phyloP scores from a whole-genome alignment of 2,113 vertebrate species.

The Engystomops pustulosus region DNA sequence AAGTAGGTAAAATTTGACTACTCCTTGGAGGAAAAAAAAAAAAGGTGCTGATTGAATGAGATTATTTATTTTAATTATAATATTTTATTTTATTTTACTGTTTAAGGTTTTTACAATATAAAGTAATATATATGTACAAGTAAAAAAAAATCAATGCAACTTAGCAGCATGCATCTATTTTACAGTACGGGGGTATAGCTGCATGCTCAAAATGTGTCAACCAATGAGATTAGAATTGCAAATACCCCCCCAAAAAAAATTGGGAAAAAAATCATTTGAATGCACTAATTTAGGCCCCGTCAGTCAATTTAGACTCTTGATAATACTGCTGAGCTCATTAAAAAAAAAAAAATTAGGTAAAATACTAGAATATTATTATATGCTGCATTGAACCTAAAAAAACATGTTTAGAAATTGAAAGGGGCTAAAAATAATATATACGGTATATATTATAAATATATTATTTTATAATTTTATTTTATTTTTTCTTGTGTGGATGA shows the following conservation, averaged over 20 bases:
- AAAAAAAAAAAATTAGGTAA: neutral
- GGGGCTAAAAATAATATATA: neutral
- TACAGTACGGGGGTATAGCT: constrained; percentile 66
- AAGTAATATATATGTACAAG: constrained; percentile 76
- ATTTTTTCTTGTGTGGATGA: constrained; percentile 73
- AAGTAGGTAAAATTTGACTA: constrained; percentile 73
- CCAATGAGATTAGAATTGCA: neutral
- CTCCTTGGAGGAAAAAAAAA: constrained; percentile 74
- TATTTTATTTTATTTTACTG: constrained; percentile 66
- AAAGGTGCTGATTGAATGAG: constrained; percentile 88
- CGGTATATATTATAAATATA: constrained; percentile 64
- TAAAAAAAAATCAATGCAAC: constrained; percentile 67
- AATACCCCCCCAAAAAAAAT: neutral
- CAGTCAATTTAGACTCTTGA: neutral
- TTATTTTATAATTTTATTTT: constrained; percentile 73
- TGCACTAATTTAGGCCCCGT: constrained; percentile 44
- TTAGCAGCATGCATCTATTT: constrained; percentile 69
- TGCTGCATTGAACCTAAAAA: neutral
- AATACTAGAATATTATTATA: neutral
- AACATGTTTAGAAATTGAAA: too few relatives aligned
- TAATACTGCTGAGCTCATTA: constrained; percentile 1
- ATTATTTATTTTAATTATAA: constrained; percentile 75
- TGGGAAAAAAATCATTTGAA: constrained; percentile 55
- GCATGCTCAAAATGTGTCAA: neutral
- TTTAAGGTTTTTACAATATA: constrained; percentile 80